Percentiles rank a stretch among this genome's conserved stretches.
phyloP scores from a whole-genome alignment of 1,140 invertebrate genomes.

The Bombus waltoni region DNA sequence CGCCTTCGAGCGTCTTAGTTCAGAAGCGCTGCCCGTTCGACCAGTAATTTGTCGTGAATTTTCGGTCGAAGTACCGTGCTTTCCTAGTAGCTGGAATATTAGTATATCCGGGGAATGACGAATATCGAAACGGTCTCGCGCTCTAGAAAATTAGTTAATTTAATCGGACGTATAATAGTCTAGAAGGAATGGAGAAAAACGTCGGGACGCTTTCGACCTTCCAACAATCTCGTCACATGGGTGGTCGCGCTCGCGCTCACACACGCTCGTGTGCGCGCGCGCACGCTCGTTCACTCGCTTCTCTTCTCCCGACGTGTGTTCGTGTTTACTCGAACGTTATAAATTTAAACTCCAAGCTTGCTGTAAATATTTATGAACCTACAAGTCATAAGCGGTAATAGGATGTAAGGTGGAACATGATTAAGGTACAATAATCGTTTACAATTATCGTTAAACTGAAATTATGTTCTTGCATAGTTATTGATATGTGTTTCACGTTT shows the following conservation, averaged over 20 bases:
- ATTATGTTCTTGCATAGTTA: neutral
- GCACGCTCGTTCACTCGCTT: neutral
- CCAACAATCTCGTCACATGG: slow-evolving; percentile 37
- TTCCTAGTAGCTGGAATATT: neutral
- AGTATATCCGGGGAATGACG: too few relatives aligned
- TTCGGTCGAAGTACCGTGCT: neutral
- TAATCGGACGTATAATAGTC: neutral
- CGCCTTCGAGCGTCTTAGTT: neutral
- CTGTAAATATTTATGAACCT: slow-evolving; percentile 52
- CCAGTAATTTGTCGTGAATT: slow-evolving; percentile 7
- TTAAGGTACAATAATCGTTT: slow-evolving; percentile 34
- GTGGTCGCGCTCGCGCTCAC: slow-evolving; percentile 23
- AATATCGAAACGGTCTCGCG: neutral
- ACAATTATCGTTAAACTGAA: slow-evolving; percentile 23
- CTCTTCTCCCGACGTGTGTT: slow-evolving; percentile 24
- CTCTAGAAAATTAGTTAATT: slow-evolving; percentile 12
- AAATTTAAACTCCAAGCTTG: slow-evolving; percentile 43
- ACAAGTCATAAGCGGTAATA: slow-evolving; percentile 31
- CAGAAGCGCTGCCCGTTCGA: neutral
- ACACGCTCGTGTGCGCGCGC: neutral
- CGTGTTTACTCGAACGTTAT: slow-evolving; percentile 53
- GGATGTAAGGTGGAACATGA: slow-evolving; percentile 16
- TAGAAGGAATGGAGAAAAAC: slow-evolving; percentile 30
- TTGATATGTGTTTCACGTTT: neutral
- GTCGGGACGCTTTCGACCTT: slow-evolving; percentile 34